Conservation (phyloP, 1,140 invertebrate species). For the Linepithema humile region DNA sequence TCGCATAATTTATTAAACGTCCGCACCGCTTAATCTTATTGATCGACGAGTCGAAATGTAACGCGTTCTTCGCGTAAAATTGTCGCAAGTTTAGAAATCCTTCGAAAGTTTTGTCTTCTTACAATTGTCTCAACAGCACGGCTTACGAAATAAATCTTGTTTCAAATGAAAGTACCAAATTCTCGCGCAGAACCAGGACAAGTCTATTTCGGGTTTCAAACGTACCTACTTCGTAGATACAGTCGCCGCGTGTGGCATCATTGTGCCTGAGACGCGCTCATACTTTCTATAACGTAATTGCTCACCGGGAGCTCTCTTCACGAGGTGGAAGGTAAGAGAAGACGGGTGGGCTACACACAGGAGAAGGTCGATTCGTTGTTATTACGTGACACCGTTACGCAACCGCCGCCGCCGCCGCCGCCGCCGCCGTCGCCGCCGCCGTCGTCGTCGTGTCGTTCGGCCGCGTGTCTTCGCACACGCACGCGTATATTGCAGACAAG, state of each 20-base stretch:
- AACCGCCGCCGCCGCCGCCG: constrained; percentile 50
- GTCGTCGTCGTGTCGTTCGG: constrained; percentile 19
- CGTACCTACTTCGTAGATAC: background rate
- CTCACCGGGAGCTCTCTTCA: constrained; percentile 27
- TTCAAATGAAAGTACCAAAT: background rate
- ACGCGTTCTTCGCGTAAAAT: background rate
- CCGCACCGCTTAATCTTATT: background rate
- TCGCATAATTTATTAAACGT: constrained; percentile 23
- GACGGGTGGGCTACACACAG: constrained; percentile 63
- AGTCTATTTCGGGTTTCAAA: background rate
- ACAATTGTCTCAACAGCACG: background rate
- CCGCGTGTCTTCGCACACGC: background rate
- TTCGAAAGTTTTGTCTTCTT: background rate
- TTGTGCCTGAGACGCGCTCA: constrained; percentile 36
- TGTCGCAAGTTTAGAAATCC: background rate
- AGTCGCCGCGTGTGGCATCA: background rate
- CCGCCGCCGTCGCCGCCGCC: background rate
- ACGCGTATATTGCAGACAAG: background rate
- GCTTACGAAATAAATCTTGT: background rate
- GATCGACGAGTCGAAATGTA: background rate
- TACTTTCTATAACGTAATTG: constrained; percentile 63
- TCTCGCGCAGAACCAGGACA: background rate
- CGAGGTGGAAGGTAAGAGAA: constrained; percentile 53
- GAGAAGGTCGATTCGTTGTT: constrained; percentile 76
- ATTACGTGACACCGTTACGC: constrained; percentile 78